Evolutionary conservation across 2,113 vertebrate genomes (phyloP), one percentile per base, ranked within the genome.

Genomic region (Hemicordylus capensis): DNA sequence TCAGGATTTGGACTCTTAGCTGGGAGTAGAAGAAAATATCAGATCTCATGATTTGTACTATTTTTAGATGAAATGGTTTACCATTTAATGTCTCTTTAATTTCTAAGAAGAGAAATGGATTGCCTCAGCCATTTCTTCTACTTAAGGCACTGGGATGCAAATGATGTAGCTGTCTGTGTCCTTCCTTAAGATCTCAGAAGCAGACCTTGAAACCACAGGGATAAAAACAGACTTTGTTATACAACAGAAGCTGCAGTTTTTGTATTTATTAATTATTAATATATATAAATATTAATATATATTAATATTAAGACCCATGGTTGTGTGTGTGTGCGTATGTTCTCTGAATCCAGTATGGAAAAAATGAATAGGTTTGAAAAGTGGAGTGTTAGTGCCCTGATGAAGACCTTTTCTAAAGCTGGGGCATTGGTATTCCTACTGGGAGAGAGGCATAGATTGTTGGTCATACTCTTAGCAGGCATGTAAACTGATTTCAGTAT

Each of bases 241-340:
- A 83, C 73, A 84, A 89, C 76, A 54, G 89, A 87, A 87, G 75
- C 88, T 89, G 76, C 85, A 92, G 75, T 61, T 90, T 81, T 90
- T 91, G 89, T 86, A 58, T 88, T 89, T 86, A 88, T 94, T 93
- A 95, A 94, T 93, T 93, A 89, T 91, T 93, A 89, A 83, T 85
- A 93, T 69, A 17, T 80, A n/a, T n/a, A n/a, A n/a, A n/a, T n/a
- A n/a, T n/a, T n/a, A n/a, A n/a, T n/a, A n/a, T n/a, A n/a, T n/a
- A n/a, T 67, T 44, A 46, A 66, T 14, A 77, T 83, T 54, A 80
- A 67, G 90, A 9, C 4, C 44, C 0, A 61, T 76, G 85, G 54
- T 58, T 88, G 78, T 89, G 90, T 88, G 42, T 80, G 79, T 80
- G 67, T 91, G 75, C 48, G 42, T 84, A 69, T 58, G 42, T 17